Conservation (phyloP, 1,140 invertebrate species). For the Homalodisca vitripennis region DNA sequence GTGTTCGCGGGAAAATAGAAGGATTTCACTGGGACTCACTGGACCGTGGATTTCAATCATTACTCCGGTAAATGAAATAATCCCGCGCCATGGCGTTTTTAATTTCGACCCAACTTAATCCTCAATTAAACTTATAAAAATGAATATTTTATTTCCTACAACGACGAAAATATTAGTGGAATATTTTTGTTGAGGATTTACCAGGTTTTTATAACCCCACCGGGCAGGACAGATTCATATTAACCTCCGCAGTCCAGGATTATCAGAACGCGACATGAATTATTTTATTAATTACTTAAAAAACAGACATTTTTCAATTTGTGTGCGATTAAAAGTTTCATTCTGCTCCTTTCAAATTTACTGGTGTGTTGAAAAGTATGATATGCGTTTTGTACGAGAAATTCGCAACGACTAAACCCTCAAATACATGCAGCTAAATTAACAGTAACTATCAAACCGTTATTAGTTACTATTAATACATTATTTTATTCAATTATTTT, state of each 20-base stretch:
- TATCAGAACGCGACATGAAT: not conserved
- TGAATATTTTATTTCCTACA: conserved; percentile 3
- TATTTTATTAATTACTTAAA: conserved; percentile 20
- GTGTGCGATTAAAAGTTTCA: not conserved
- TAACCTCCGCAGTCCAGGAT: not conserved
- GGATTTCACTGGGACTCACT: not conserved
- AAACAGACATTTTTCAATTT: not conserved
- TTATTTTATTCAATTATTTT: no score
- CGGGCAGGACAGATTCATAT: not conserved
- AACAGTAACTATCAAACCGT: no score
- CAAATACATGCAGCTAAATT: no score
- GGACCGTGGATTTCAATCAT: conserved; percentile 6
- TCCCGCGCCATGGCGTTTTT: conserved; percentile 5
- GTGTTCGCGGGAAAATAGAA: not conserved
- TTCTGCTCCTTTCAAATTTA: not conserved
- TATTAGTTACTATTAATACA: no score
- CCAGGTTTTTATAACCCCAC: no score
- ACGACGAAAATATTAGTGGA: no score
- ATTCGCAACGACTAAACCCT: no score
- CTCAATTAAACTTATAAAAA: conserved; percentile 17
- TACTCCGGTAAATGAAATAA: conserved; percentile 7
- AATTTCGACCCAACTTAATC: conserved; percentile 5
- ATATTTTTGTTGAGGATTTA: not conserved
- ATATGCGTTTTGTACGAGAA: no score
- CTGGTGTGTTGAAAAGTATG: no score